Base-by-base conservation (phyloP, 2,888 invertebrate species). In the Hydroisotoma schaefferi region DNA sequence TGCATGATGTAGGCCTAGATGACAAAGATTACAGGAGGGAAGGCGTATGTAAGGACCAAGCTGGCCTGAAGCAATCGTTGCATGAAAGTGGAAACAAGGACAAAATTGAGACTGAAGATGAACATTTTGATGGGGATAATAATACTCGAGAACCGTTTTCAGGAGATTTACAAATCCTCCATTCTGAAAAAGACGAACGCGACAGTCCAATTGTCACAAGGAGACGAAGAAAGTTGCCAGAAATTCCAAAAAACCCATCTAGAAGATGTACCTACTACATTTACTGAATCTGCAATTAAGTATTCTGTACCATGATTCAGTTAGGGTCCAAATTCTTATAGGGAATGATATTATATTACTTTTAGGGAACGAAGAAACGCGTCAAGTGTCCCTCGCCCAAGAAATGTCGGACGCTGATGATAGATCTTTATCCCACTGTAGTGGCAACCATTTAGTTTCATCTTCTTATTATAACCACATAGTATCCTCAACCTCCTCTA, bases 1-100 rank as follows among this genome's bases (percentile, higher is more conserved):
- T 90, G 76, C 90, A 90, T 80, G 87, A 87, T 83, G 85, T 88
- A 73, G 83, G 83, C 72, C 81, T 90, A 75, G 90, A 90, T 74
- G 73, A 73, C 37, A 73, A 73, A 56, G 20, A 55, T 15, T 33
- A 8, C 33, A 33, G 33, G 33, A 33, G 33, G 33, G 15, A 15
- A 10, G 33, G 15, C 33, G n/a, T n/a, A n/a, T n/a, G n/a, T n/a
- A n/a, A n/a, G n/a, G n/a, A n/a, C n/a, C n/a, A n/a, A n/a, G n/a
- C n/a, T n/a, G n/a, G n/a, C n/a, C 15, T 33, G 15, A 33, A 33
- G 15, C 15, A 33, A 8, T 15, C 33, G 8, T 33, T 15, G 15
- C 15, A 8, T 8, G 33, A 10, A 8, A 33, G 8, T 15, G 33
- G 33, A 10, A n/a, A n/a, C n/a, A n/a, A n/a, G n/a, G n/a, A n/a